These are phyloP conservation scores for Leptinotarsa tumamoca DNA, from an alignment of 2,888 invertebrate genomes.

Conservation along the genomic window DNA sequence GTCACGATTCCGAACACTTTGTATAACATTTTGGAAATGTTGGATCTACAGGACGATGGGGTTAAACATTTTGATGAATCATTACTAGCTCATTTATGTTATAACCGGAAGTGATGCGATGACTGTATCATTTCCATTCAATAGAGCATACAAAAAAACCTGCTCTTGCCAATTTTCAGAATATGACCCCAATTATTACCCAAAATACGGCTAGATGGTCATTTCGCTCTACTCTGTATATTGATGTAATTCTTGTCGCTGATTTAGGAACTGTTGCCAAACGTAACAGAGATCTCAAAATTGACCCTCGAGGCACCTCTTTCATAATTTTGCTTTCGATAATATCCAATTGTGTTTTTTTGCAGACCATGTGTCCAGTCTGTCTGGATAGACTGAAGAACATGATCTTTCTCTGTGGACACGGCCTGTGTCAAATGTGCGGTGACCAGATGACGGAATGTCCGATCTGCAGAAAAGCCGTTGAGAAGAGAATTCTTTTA, in stretches of 20 bases:
- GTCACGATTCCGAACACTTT: no score
- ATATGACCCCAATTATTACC: no score
- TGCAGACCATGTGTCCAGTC: conserved; percentile 97
- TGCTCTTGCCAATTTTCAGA: no score
- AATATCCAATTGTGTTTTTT: conserved; percentile 48
- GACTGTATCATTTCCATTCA: no score
- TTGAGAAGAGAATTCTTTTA: conserved; percentile 94
- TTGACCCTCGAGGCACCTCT: background rate
- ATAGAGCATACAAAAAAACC: no score
- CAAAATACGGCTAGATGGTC: no score
- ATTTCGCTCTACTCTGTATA: no score
- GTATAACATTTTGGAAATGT: no score
- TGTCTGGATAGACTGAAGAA: conserved; percentile 97
- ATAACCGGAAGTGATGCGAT: no score
- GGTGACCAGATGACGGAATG: conserved; percentile 98
- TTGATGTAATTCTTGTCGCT: no score
- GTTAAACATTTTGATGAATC: background rate
- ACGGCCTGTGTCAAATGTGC: conserved; percentile 98
- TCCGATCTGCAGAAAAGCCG: conserved; percentile 96
- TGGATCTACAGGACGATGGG: background rate
- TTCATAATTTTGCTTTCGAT: background rate
- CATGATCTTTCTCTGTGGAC: conserved; percentile 98
- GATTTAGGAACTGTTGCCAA: background rate
- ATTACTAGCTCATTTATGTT: background rate
- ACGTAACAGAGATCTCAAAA: background rate